These are phyloP conservation scores for Picathartes gymnocephalus DNA, from an alignment of 2,113 vertebrate genomes.

Conservation along the genomic window DNA sequence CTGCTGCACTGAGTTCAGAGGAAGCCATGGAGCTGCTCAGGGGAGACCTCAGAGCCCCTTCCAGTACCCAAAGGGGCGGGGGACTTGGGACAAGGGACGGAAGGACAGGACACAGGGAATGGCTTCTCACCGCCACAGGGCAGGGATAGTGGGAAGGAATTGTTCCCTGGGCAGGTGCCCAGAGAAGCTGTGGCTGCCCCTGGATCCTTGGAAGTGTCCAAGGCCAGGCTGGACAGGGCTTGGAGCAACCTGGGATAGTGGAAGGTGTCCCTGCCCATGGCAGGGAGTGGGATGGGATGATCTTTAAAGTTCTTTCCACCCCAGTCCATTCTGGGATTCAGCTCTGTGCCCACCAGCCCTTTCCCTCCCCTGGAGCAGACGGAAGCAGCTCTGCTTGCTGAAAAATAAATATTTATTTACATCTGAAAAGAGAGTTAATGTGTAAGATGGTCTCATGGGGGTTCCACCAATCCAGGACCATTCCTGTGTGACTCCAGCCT, in stretches of 20 bases:
- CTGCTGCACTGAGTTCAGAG: background rate
- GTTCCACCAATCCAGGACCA: fast-evolving
- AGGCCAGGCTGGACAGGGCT: fast-evolving
- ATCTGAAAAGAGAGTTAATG: background rate
- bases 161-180: background rate
- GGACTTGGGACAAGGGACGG: background rate
- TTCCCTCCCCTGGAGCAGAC: background rate
- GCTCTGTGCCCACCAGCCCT: background rate
- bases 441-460: background rate
- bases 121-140: background rate
- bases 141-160: background rate
- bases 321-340: background rate
- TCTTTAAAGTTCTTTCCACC: background rate
- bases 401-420: conserved; percentile 64
- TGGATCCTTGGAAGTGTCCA: background rate
- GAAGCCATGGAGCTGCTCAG: too few species aligned
- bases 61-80: background rate
- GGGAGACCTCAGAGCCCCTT: background rate
- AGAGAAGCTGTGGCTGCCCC: background rate
- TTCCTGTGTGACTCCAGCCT: background rate
- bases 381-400: background rate
- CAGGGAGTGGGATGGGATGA: fast-evolving
- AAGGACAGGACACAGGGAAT: background rate
- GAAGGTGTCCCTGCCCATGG: background rate
- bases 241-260: fast-evolving